Evolutionary conservation across 2,113 vertebrate species (phyloP).

Genomic region (Vicugna pacos): DNA sequence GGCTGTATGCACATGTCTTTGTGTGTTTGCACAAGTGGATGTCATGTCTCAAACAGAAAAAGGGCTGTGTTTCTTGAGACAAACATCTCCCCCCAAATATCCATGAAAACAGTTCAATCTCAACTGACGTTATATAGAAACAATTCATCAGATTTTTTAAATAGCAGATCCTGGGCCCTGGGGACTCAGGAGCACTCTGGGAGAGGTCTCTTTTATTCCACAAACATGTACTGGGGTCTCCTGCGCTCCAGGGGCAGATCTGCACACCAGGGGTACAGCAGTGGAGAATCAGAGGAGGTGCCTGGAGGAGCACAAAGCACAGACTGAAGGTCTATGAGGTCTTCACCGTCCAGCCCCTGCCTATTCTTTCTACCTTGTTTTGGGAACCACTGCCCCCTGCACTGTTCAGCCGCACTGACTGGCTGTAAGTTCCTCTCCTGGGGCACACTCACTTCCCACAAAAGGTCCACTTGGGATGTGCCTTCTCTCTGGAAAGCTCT

Average conservation of each 20-base stretch:
- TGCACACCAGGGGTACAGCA: neutral
- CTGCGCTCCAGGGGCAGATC: neutral
- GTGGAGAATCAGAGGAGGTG: neutral
- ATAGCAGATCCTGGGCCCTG: neutral
- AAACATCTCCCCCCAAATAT: neutral
- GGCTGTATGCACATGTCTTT: accelerated
- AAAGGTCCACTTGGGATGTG: no score
- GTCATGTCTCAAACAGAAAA: neutral
- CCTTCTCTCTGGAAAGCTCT: neutral
- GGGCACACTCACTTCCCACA: neutral
- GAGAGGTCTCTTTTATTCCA: neutral
- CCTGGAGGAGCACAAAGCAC: neutral
- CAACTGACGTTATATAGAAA: neutral
- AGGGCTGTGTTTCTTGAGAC: neutral
- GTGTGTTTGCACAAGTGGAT: no score
- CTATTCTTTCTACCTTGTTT: neutral
- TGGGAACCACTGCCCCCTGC: neutral
- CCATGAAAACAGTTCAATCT: neutral
- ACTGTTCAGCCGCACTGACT: accelerated
- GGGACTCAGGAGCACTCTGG: neutral
- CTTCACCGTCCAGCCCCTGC: neutral
- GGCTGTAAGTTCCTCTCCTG: neutral
- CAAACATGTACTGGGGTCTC: neutral
- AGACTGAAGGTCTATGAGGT: accelerated
- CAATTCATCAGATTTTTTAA: neutral